A percentile compares a stretch with the other conserved stretches of the same genome.
phyloP scores from a whole-genome alignment of 2,113 vertebrate genomes.

The Elanus axillaris region DNA sequence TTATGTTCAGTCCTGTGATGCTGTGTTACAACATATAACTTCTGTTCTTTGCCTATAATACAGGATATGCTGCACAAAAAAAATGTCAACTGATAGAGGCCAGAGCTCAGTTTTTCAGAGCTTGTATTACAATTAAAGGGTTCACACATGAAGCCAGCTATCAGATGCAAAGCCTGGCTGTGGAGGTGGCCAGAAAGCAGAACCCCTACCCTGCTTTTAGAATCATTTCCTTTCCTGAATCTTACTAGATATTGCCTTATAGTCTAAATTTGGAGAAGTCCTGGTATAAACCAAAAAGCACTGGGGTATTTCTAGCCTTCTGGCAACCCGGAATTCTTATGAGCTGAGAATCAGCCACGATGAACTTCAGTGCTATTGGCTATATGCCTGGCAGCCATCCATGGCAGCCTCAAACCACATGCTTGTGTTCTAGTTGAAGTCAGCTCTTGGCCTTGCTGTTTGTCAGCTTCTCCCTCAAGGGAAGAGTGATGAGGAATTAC shows the following conservation, averaged over 20 bases:
- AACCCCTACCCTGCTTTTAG: neutral
- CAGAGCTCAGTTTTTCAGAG: neutral
- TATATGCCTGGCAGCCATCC: neutral
- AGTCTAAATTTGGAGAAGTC: neutral
- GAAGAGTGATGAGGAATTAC: neutral
- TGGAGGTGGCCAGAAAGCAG: neutral
- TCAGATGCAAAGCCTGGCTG: neutral
- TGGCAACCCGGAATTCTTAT: neutral
- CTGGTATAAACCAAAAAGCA: neutral
- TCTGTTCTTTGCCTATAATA: neutral
- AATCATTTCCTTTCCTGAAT: neutral
- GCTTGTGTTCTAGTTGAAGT: neutral
- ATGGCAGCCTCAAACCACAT: neutral
- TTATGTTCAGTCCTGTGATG: neutral
- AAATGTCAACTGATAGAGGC: neutral
- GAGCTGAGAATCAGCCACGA: neutral
- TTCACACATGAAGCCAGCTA: neutral
- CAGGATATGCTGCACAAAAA: neutral
- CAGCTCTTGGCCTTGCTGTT: slow-evolving; percentile 27
- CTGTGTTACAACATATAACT: neutral
- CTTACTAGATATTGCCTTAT: neutral
- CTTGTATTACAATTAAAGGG: neutral
- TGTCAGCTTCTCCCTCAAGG: neutral
- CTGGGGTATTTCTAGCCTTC: neutral
- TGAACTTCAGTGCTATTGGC: neutral